Conservation (phyloP, 2,888 invertebrate genomes). For the Eugnorisma glareosa region DNA sequence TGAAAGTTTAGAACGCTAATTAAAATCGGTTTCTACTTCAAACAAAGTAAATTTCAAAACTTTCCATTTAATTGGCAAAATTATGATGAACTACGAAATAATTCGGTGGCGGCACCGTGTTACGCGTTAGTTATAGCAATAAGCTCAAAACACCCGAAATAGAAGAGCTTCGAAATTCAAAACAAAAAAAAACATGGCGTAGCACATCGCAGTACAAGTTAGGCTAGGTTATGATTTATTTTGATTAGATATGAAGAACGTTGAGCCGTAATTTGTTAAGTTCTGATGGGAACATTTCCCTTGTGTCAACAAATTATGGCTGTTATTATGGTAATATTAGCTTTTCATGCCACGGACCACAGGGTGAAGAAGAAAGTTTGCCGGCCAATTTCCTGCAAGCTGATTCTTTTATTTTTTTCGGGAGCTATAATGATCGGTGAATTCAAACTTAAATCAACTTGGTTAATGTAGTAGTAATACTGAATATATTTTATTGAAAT, state of each 20-base stretch:
- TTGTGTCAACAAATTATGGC: slow-evolving; percentile 33
- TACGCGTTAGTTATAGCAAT: slow-evolving; percentile 9
- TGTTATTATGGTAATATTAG: slow-evolving; percentile 41
- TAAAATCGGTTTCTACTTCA: slow-evolving; percentile 29
- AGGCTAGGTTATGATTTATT: slow-evolving; percentile 55
- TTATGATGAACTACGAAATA: slow-evolving; percentile 6
- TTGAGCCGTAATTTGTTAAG: slow-evolving; percentile 34
- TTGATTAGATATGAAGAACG: slow-evolving; percentile 43
- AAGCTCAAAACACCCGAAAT: slow-evolving; percentile 11
- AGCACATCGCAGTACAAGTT: slow-evolving; percentile 39
- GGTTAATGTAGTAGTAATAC: background rate
- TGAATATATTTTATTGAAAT: too few relatives aligned
- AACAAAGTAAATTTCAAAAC: slow-evolving; percentile 13
- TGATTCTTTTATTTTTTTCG: slow-evolving; percentile 25
- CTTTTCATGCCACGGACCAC: background rate
- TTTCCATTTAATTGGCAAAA: slow-evolving; percentile 30
- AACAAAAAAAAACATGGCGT: background rate
- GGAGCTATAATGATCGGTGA: background rate
- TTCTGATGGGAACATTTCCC: slow-evolving; percentile 46
- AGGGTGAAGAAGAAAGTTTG: slow-evolving; percentile 30
- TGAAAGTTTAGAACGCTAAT: slow-evolving; percentile 1
- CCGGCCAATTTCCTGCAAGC: slow-evolving; percentile 37
- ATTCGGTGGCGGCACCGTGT: background rate
- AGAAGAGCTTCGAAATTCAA: background rate
- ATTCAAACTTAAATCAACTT: slow-evolving; percentile 7